These are phyloP conservation scores for Oryzias dopingdopingensis DNA, from an alignment of 2,797 vertebrate genomes.

Conservation along the genomic window DNA sequence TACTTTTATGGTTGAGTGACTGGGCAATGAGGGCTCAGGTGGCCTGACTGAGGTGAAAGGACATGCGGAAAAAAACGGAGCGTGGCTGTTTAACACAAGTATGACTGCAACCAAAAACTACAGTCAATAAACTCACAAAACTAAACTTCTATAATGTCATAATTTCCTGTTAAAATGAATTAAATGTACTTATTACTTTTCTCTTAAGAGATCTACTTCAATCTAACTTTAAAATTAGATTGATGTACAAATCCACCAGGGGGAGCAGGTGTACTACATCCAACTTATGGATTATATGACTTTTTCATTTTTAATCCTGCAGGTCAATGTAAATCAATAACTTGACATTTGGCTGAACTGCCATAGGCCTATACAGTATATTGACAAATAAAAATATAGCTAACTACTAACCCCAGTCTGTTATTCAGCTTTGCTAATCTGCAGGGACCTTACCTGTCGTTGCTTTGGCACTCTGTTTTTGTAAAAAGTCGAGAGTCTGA, in stretches of 20 bases:
- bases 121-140: neutral
- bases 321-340: neutral
- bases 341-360: neutral
- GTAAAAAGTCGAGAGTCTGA: slow-evolving; percentile 94
- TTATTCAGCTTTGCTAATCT: neutral
- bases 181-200: neutral
- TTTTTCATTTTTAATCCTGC: neutral
- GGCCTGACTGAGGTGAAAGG: slow-evolving; percentile 38
- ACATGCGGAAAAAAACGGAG: slow-evolving; percentile 16
- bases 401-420: neutral
- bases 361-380: neutral
- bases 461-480: slow-evolving; percentile 90
- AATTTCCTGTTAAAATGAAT: neutral
- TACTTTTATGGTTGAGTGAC: slow-evolving; percentile 41
- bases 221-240: neutral
- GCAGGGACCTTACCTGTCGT: slow-evolving; percentile 82
- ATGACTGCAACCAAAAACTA: slow-evolving; percentile 7
- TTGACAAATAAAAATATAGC: neutral
- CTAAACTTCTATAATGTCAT: neutral
- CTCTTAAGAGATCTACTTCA: neutral
- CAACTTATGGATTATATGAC: slow-evolving; percentile 1
- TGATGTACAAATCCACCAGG: slow-evolving; percentile 57
- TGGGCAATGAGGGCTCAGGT: slow-evolving; percentile 47
- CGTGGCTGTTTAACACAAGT: slow-evolving; percentile 4
- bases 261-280: slow-evolving; percentile 60